phyloP scores from a whole-genome alignment of 1,140 invertebrate genomes.

The Pachypsylla venusta region DNA sequence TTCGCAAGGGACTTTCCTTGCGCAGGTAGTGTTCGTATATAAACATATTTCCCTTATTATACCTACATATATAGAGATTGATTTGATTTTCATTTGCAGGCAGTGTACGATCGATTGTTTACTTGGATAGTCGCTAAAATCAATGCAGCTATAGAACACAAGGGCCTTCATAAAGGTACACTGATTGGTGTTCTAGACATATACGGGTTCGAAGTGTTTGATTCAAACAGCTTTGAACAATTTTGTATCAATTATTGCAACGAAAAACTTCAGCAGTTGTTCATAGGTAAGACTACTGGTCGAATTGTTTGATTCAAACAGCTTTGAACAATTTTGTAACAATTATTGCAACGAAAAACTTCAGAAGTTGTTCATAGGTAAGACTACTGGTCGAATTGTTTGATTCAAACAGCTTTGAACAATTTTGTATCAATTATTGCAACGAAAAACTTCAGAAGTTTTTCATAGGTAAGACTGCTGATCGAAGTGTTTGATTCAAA shows the following conservation, averaged over 20 bases:
- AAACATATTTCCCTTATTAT: too few relatives aligned
- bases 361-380: slow-evolving; percentile 89
- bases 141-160: slow-evolving; percentile 58
- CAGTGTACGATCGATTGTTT: slow-evolving; percentile 82
- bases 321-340: slow-evolving; percentile 93
- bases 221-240: slow-evolving; percentile 88
- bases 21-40: too few relatives aligned
- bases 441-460: slow-evolving; percentile 99
- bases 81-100: slow-evolving; percentile 35
- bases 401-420: slow-evolving; percentile 94
- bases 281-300: slow-evolving; percentile 68
- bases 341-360: slow-evolving; percentile 96
- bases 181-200: slow-evolving; percentile 93
- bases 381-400: slow-evolving; percentile 89
- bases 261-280: slow-evolving; percentile 90
- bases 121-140: slow-evolving; percentile 81
- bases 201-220: slow-evolving; percentile 96
- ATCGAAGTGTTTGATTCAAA: too few relatives aligned
- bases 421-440: slow-evolving; percentile 99
- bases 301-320: slow-evolving; percentile 90
- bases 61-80: too few relatives aligned
- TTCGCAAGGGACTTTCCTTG: too few relatives aligned
- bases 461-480: slow-evolving; percentile 70
- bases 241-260: slow-evolving; percentile 97
- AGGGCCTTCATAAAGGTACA: slow-evolving; percentile 41